These are phyloP conservation scores for Emberiza fucata DNA, from an alignment of 2,113 vertebrate genomes.

Conservation along the genomic window DNA sequence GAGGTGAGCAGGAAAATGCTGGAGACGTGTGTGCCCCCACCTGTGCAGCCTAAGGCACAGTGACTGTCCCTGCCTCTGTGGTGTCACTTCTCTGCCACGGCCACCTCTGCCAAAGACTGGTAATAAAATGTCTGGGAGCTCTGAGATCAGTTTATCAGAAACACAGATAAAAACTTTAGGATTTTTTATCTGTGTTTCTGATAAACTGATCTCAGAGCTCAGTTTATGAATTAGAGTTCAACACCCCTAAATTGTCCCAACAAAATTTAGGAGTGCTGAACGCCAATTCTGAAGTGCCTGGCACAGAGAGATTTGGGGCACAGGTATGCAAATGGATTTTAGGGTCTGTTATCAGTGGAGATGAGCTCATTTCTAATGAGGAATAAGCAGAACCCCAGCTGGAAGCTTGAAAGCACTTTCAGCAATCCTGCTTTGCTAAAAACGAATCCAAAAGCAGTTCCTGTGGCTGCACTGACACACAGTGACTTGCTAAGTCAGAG, in stretches of 20 bases:
- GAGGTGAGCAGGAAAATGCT: background rate
- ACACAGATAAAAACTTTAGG: background rate
- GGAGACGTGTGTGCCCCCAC: background rate
- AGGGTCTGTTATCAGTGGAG: background rate
- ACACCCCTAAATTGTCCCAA: no score
- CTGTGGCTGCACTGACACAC: background rate
- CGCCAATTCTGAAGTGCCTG: background rate
- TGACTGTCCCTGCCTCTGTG: fast-evolving
- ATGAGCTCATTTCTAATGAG: background rate
- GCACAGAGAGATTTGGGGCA: background rate
- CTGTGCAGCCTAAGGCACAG: fast-evolving
- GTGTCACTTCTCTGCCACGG: background rate
- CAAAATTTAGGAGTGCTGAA: background rate
- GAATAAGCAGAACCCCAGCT: background rate
- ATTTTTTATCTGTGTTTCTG: no score
- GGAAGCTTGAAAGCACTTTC: background rate
- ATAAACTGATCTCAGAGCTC: no score
- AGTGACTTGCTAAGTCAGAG: background rate
- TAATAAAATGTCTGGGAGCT: background rate
- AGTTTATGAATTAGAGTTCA: no score
- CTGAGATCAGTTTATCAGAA: background rate
- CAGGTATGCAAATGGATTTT: background rate
- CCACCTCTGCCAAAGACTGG: background rate
- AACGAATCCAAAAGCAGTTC: background rate
- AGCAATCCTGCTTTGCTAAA: background rate